Conservation (phyloP, 1,140 invertebrate genomes). For the Alviniconcha marisindica region DNA sequence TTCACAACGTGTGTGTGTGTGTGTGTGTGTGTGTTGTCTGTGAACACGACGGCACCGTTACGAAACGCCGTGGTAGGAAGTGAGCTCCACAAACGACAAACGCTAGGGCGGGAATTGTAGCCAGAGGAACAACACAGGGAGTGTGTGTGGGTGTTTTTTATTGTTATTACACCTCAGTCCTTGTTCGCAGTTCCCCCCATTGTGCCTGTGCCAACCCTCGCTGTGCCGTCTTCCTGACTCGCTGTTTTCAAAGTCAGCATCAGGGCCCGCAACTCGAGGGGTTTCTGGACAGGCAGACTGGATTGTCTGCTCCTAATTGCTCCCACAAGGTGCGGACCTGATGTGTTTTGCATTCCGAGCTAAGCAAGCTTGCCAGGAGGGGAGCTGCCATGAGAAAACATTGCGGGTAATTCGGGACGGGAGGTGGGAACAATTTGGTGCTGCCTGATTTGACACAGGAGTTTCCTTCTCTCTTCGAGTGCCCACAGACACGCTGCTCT, state of each 20-base stretch:
- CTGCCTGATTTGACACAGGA: background rate
- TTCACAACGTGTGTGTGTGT: too few species aligned
- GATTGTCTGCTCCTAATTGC: conserved; percentile 9
- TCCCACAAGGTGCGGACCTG: background rate
- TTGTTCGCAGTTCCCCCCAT: too few species aligned
- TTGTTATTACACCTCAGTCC: too few species aligned
- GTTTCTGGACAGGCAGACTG: background rate
- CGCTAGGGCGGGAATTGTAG: background rate
- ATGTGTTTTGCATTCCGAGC: conserved; percentile 19
- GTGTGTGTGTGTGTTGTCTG: too few species aligned
- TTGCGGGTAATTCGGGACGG: background rate
- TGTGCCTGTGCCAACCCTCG: too few species aligned
- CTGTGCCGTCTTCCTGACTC: background rate
- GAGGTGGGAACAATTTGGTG: background rate
- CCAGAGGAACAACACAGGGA: background rate
- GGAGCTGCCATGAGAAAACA: background rate
- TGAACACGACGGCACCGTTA: too few species aligned
- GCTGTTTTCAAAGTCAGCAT: background rate
- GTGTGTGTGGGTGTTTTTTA: background rate
- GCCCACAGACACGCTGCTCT: too few species aligned
- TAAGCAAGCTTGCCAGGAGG: background rate
- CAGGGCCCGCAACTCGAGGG: background rate
- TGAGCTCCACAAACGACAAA: too few species aligned
- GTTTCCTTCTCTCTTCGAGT: too few species aligned
- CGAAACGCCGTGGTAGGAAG: too few species aligned